A percentile compares a stretch with the other conserved stretches of the same genome.
Conservation (phyloP, 2,797 vertebrate species). For the Crocodylus rhombifer region DNA sequence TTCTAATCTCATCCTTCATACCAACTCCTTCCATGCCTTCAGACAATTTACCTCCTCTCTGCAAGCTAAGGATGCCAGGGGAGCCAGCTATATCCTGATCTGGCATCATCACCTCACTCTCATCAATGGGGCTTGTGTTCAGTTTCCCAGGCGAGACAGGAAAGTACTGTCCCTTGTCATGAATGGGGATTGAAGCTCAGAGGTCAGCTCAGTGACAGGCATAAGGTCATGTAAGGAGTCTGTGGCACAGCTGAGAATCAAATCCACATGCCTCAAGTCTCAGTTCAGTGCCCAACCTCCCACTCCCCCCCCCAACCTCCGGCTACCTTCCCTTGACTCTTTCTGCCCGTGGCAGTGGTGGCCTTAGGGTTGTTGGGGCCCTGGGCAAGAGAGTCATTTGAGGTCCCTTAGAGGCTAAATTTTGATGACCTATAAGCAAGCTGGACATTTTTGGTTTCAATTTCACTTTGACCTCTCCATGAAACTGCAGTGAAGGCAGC, state of each 20-base stretch:
- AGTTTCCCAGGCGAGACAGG: not conserved
- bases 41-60: not conserved
- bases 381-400: no score
- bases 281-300: not conserved
- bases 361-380: no score
- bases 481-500: no score
- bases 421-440: no score
- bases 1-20: not conserved
- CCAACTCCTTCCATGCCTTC: not conserved
- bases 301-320: no score
- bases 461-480: no score
- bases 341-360: no score
- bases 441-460: no score
- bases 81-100: not conserved
- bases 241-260: not conserved
- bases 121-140: not conserved
- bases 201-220: not conserved
- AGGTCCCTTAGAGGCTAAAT: no score
- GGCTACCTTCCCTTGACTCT: no score
- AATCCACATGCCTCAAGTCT: not conserved
- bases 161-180: not conserved
- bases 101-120: not conserved
- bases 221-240: not conserved
- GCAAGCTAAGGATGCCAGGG: not conserved
- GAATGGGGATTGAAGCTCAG: not conserved